Evolutionary conservation across 2,113 vertebrate species (phyloP).

Genomic region (Atlantisia rogersi): DNA sequence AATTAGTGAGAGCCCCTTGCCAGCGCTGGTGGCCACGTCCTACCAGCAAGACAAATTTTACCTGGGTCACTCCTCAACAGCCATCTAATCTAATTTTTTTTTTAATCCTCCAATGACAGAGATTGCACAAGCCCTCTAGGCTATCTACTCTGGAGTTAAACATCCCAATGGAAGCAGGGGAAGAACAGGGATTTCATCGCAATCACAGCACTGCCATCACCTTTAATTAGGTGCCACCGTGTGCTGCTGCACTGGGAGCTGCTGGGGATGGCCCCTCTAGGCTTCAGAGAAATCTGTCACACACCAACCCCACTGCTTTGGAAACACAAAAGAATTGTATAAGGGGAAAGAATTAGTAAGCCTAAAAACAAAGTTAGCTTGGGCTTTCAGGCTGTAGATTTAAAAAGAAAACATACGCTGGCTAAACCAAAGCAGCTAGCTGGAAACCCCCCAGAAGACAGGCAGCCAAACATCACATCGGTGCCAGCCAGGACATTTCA

Average conservation of each 20-base stretch:
- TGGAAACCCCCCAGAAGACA: background rate
- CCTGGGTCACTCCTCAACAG: background rate
- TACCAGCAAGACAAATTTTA: background rate
- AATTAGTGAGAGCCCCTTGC: background rate
- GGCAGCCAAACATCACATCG: accelerated
- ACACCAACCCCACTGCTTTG: background rate
- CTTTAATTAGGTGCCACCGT: background rate
- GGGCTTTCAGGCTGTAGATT: background rate
- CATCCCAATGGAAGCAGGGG: background rate
- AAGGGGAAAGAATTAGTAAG: background rate
- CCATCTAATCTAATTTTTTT: background rate
- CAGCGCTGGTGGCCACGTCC: background rate
- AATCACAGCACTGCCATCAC: background rate
- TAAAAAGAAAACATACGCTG: background rate
- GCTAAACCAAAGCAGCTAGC: background rate
- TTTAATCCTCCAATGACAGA: background rate
- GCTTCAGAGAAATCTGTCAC: background rate
- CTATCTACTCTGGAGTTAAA: background rate
- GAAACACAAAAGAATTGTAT: background rate
- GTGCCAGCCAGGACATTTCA: background rate
- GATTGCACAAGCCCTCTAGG: background rate
- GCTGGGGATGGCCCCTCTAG: accelerated
- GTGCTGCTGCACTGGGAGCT: background rate
- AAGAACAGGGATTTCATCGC: background rate
- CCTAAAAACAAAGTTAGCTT: background rate